These are phyloP conservation scores for Calliphora vicina DNA, from an alignment of 1,140 invertebrate species.

Conservation along the genomic window DNA sequence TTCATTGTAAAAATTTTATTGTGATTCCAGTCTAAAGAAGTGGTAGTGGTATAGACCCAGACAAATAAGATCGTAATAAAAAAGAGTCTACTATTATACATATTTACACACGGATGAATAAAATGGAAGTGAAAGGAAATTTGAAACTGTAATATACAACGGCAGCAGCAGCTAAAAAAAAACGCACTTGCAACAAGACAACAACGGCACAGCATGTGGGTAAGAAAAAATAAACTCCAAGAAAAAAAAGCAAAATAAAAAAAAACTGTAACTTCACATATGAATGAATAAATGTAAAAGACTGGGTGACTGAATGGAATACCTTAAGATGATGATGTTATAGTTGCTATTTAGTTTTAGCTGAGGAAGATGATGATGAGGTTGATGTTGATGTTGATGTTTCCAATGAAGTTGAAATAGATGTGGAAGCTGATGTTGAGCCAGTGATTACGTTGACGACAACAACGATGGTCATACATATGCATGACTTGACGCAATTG, in stretches of 20 bases:
- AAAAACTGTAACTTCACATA: not conserved
- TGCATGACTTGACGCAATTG: conserved; percentile 34
- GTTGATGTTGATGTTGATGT: not conserved
- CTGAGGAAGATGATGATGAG: not conserved
- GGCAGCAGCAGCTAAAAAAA: not conserved
- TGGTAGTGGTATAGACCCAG: not conserved
- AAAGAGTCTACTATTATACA: not conserved
- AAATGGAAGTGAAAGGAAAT: not conserved
- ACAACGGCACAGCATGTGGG: not conserved
- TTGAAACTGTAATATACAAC: not conserved
- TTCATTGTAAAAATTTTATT: not conserved
- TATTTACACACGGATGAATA: not conserved
- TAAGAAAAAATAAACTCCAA: not conserved
- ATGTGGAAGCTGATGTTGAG: not conserved
- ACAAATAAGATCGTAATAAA: not conserved
- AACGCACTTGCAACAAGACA: not conserved
- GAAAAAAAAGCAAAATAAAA: not conserved
- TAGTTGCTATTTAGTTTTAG: no score
- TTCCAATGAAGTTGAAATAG: not conserved
- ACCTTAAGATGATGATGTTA: not conserved
- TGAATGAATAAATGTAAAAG: not conserved
- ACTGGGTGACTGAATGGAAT: not conserved
- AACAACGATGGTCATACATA: conserved; percentile 25
- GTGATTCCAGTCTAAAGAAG: not conserved
- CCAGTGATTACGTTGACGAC: conserved; percentile 13